Percentiles rank a stretch among this genome's conserved stretches.
Evolutionary conservation across 1,140 invertebrate species (phyloP).

Genomic region (Adelges cooleyi): DNA sequence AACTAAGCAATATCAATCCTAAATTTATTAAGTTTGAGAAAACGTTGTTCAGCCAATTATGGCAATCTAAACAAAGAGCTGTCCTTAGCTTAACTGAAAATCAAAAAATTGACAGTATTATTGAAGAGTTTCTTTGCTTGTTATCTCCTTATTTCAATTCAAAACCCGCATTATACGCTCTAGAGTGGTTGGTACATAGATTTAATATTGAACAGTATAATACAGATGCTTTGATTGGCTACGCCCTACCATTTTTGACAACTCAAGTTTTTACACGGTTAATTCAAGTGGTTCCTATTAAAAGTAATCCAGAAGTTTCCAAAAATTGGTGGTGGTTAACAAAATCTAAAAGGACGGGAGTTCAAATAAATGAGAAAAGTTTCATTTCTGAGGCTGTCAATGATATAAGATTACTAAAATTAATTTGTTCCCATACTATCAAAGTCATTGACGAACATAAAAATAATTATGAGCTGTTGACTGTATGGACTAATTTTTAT

Average conservation of each 20-base stretch:
- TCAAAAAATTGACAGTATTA: constrained; percentile 56
- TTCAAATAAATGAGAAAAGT: constrained; percentile 55
- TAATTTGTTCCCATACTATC: constrained; percentile 50
- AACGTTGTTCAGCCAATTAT: constrained; percentile 61
- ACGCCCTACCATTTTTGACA: constrained; percentile 83
- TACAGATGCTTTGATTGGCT: constrained; percentile 59
- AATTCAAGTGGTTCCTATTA: constrained; percentile 61
- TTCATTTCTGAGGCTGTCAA: constrained; percentile 58
- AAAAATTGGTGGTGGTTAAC: constrained; percentile 66
- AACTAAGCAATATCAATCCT: constrained; percentile 59
- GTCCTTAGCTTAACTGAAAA: constrained; percentile 65
- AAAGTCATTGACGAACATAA: constrained; percentile 6
- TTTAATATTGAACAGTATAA: constrained; percentile 84
- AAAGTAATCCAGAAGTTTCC: constrained; percentile 39
- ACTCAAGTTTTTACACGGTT: constrained; percentile 75
- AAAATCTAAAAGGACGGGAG: constrained; percentile 57
- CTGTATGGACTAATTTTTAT: constrained; percentile 23
- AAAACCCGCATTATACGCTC: constrained; percentile 69
- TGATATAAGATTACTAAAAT: constrained; percentile 57
- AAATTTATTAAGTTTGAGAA: constrained; percentile 60
- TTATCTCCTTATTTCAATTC: constrained; percentile 79
- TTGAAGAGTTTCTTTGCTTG: constrained; percentile 67
- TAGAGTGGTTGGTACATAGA: constrained; percentile 77
- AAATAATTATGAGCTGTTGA: not conserved
- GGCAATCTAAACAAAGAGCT: constrained; percentile 64